Conservation (phyloP, 2,888 invertebrate species). For the Dynastes tityus region DNA sequence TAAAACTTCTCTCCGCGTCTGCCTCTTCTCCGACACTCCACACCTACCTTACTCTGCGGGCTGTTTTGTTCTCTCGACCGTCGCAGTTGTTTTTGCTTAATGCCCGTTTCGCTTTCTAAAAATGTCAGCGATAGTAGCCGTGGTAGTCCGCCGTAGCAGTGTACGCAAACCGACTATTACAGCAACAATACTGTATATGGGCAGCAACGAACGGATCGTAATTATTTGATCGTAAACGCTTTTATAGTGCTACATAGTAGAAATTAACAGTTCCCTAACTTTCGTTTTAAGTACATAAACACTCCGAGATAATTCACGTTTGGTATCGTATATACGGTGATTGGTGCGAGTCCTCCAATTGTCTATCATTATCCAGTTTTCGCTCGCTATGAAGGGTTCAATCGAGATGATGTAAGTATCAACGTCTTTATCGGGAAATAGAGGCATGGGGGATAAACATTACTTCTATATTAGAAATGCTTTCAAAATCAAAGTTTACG, state of each 20-base stretch:
- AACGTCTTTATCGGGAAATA: neutral
- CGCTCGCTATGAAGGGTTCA: constrained; percentile 21
- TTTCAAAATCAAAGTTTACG: constrained; percentile 29
- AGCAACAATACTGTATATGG: constrained; percentile 27
- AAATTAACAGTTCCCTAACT: constrained; percentile 16
- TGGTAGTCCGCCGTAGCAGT: constrained; percentile 31
- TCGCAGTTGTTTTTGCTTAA: constrained; percentile 38
- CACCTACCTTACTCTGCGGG: neutral
- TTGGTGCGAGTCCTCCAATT: constrained; percentile 7
- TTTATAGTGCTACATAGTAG: constrained; percentile 13
- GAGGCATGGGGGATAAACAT: constrained; percentile 2
- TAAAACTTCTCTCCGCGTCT: constrained; percentile 33
- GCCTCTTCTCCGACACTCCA: constrained; percentile 20
- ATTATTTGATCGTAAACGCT: neutral
- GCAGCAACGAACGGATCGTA: constrained; percentile 1
- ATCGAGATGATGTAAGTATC: constrained; percentile 39
- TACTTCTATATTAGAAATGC: neutral
- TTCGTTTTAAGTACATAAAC: constrained; percentile 6
- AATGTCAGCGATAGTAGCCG: constrained; percentile 48
- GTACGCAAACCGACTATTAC: constrained; percentile 19
- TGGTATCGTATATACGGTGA: constrained; percentile 5
- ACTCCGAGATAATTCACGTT: neutral
- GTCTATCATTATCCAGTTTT: constrained; percentile 11
- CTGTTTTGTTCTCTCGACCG: constrained; percentile 2
- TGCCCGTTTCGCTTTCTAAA: constrained; percentile 53